A percentile compares a stretch with the other conserved stretches of the same genome.
Evolutionary conservation across 2,888 invertebrate genomes (phyloP).

Genomic region (Aleiodes leptofemur): DNA sequence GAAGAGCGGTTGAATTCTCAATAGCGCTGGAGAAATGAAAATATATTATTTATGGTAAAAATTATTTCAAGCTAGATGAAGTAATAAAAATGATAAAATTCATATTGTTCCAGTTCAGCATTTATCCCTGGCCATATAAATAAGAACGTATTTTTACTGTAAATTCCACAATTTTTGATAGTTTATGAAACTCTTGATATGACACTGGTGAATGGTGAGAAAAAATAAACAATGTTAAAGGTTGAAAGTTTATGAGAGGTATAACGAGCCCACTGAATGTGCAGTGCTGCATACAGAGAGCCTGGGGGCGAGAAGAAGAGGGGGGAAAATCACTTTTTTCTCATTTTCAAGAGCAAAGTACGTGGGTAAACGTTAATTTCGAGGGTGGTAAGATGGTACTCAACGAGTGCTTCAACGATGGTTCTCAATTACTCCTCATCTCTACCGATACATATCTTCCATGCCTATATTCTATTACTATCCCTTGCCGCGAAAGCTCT

Average conservation of each 20-base stretch:
- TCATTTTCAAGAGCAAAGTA: conserved; percentile 18
- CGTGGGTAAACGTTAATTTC: conserved; percentile 44
- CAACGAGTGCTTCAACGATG: conserved; percentile 46
- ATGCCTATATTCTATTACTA: conserved; percentile 30
- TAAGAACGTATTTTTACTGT: conserved; percentile 15
- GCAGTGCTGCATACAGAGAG: not conserved
- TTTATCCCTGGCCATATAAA: conserved; percentile 12
- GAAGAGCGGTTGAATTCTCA: too few relatives aligned
- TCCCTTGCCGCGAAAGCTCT: not conserved
- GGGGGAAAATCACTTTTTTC: conserved; percentile 23
- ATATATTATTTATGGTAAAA: conserved; percentile 6
- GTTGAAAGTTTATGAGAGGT: conserved; percentile 19
- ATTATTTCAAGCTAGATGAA: conserved; percentile 2
- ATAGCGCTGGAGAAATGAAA: not conserved
- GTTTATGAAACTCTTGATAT: conserved; percentile 6
- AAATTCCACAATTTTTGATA: conserved; percentile 9
- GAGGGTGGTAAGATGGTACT: conserved; percentile 37
- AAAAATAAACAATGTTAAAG: not conserved
- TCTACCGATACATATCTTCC: conserved; percentile 53
- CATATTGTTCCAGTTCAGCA: not conserved
- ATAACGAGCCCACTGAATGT: conserved; percentile 40
- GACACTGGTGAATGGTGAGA: not conserved
- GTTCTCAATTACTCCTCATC: conserved; percentile 50
- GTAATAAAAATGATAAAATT: conserved; percentile 15
- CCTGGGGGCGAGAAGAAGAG: not conserved